phyloP scores from a whole-genome alignment of 2,797 vertebrate genomes.

The Urophycis tenuis region DNA sequence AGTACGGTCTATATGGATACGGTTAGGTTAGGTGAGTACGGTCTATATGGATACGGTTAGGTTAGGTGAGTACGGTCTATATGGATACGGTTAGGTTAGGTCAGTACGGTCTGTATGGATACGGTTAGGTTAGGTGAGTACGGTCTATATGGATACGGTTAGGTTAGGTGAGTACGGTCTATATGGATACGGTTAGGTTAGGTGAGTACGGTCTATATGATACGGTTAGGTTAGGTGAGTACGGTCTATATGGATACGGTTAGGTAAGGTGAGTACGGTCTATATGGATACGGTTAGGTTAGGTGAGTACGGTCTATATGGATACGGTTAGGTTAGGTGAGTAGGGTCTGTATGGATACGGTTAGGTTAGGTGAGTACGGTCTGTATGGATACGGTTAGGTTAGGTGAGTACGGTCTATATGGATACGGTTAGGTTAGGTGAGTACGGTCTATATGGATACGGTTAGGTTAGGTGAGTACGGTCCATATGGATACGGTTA shows the following conservation, averaged over 20 bases:
- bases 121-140: not conserved
- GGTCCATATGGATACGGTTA: too few relatives aligned
- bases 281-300: too few relatives aligned
- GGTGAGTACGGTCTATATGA: too few relatives aligned
- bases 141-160: too few relatives aligned
- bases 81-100: not conserved
- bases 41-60: too few relatives aligned
- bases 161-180: not conserved
- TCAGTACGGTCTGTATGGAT: not conserved
- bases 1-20: not conserved
- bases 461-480: not conserved
- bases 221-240: not conserved
- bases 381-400: too few relatives aligned
- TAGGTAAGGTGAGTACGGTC: not conserved
- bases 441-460: not conserved
- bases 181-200: too few relatives aligned
- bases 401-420: not conserved
- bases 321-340: not conserved
- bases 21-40: not conserved
- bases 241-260: too few relatives aligned
- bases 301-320: not conserved
- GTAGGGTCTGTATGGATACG: too few relatives aligned
- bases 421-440: not conserved
- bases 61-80: not conserved
- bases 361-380: not conserved